Base-by-base conservation (phyloP, 2,888 invertebrate species). In the Phanerotoma sp. region DNA sequence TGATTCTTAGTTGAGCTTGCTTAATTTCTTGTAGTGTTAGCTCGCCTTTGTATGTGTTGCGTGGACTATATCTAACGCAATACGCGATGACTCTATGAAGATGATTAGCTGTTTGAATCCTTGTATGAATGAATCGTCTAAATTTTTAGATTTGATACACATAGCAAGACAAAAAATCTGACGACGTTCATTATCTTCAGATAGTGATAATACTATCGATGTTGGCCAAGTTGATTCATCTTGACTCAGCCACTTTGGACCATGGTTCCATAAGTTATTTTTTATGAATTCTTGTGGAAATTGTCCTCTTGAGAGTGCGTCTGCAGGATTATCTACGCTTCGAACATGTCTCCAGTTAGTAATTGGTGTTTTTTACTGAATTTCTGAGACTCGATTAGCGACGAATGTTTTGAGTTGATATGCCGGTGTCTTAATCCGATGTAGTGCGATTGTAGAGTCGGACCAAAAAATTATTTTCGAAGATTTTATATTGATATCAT, bases 261-360 rank as follows among this genome's bases (percentile, higher is more conserved):
- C 64, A 22, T 52, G 22, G 20, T 37, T 45, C 57, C 57, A 63
- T 5, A 46, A 15, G 3, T 41, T 3, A 15, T 55, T 55, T 1
- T 47, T 30, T 1, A 56, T 25, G 18, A 66, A 50, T 6, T 55
- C 56, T 1, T 10, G 4, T 4, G 60, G 54, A 16, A 18, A 37
- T 51, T 58, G 45, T 9, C 63, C 65, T 32, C 66, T 37, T 2
- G 63, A 64, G 3, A 62, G 13, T 2, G 57, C 35, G 25, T 65
- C 64, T 6, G 66, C 66, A 1, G 65, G 57, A 48, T 65, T 66
- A 6, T 62, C 58, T 38, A 20, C n/a, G 0, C 60, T 50, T 7
- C 47, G 35, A 3, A 61, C 56, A 18, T 64, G 60, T 3, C 42
- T 25, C 63, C 62, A 64, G 9, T 44, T 21, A 15, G 11, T 20